Percentiles rank a stretch among this genome's conserved stretches.
Evolutionary conservation across 1,140 invertebrate species (phyloP).

Genomic region (Drosophila trapezifrons): DNA sequence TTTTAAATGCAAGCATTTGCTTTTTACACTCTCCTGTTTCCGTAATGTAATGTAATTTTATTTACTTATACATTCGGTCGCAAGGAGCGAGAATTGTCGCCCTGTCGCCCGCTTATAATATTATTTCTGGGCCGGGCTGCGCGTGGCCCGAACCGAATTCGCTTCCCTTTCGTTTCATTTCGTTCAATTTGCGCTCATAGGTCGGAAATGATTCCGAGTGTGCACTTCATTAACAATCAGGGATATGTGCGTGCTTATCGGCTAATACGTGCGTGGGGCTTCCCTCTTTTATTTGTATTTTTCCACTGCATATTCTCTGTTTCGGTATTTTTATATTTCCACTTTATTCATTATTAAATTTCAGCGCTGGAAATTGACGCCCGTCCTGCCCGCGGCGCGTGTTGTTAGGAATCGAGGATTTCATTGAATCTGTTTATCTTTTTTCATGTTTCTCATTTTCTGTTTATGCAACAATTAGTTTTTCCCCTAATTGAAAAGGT

Average conservation of each 20-base stretch:
- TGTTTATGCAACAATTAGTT: slow-evolving; percentile 31
- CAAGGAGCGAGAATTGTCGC: slow-evolving; percentile 32
- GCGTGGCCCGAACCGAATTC: slow-evolving; percentile 22
- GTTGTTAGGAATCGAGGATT: slow-evolving; percentile 6
- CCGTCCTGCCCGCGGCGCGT: background rate
- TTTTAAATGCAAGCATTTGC: slow-evolving; percentile 63
- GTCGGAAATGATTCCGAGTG: slow-evolving; percentile 34
- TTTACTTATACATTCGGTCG: slow-evolving; percentile 59
- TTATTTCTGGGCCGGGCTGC: slow-evolving; percentile 8
- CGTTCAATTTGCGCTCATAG: slow-evolving; percentile 46
- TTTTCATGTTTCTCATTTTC: slow-evolving; percentile 19
- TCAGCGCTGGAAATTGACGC: slow-evolving; percentile 10
- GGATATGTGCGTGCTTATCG: slow-evolving; percentile 49
- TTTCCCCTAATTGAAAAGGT: slow-evolving; percentile 20
- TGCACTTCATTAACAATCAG: slow-evolving; percentile 57
- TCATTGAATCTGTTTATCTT: slow-evolving; percentile 18
- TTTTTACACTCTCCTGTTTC: slow-evolving; percentile 52
- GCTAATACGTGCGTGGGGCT: slow-evolving; percentile 41
- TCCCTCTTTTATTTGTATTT: slow-evolving; percentile 10
- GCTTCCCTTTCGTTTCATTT: slow-evolving; percentile 41
- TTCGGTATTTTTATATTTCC: background rate
- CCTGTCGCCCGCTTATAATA: slow-evolving; percentile 11
- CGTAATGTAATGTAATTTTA: slow-evolving; percentile 58
- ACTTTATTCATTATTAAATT: slow-evolving; percentile 41
- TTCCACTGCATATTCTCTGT: slow-evolving; percentile 11